Base-by-base conservation (phyloP, 1,140 invertebrate genomes). In the Drosophila pachea region DNA sequence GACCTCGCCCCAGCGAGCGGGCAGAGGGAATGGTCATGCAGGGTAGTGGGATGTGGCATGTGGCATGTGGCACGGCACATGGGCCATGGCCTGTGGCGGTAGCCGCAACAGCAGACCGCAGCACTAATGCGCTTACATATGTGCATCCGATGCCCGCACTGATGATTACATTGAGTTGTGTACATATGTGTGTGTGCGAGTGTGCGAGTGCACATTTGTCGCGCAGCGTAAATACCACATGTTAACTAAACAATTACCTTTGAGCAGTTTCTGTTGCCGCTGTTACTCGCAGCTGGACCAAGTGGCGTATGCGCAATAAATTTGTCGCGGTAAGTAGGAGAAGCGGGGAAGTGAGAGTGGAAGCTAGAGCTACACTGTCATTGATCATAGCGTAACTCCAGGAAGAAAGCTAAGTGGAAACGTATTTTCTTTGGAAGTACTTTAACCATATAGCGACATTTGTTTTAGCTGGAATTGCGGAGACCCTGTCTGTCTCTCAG, bases 191-290 rank as follows among this genome's bases (percentile, higher is more conserved):
- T 32, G 48, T 58, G 47, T 61, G 36, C 45, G 62, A 42, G 54
- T 56, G 48, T 53, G 53, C 56, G 43, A 66, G 50, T 74, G 50
- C 65, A 45, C 31, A n/a, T 74, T 49, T 74, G 74, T 82, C 65
- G 74, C 77, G 68, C 36, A 66, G 38, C 40, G 66, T 43, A 76
- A 76, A 74, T 74, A 74, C 74, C 81, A 86, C 82, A 86, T 86
- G 81, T 86, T 86, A 86, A 72, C 82, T 74, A 72, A 81, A 84
- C 82, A 86, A 86, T 86, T 86, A 86, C 72, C 72, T 68, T 47
- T 14, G 67, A 50, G 54, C 71, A 63, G 45, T 54, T 54, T 50
- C 45, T 53, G 22, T 33, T n/a, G 54, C 71, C 55, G 45, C 61
- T 54, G 59, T 36, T 33, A n/a, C 35, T 48, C 40, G 31, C 61